These are phyloP conservation scores for Acanthosepion pharaonis DNA, from an alignment of 2,888 invertebrate species.

Conservation along the genomic window DNA sequence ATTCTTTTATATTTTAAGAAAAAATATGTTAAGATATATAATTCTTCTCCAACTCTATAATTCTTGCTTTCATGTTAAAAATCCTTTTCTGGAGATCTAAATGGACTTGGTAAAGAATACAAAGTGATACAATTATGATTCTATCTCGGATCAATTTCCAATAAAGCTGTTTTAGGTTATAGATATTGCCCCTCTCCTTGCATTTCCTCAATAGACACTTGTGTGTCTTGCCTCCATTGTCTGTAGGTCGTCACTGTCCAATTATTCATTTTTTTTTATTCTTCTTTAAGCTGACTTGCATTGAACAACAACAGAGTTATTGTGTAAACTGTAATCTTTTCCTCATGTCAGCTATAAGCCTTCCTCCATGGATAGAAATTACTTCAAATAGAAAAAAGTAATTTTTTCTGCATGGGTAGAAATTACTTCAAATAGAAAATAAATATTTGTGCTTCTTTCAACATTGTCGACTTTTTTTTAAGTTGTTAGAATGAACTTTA, in stretches of 20 bases:
- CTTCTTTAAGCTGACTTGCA: neutral
- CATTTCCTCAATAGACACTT: neutral
- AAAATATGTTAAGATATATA: neutral
- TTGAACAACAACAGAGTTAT: neutral
- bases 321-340: neutral
- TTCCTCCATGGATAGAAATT: neutral
- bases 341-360: neutral
- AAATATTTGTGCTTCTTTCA: neutral
- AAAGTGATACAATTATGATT: neutral
- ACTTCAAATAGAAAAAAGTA: neutral
- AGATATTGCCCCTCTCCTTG: neutral
- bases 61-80: neutral
- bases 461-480: too few species aligned
- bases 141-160: neutral
- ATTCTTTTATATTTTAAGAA: neutral
- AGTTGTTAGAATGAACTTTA: constrained; percentile 52
- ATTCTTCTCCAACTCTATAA: neutral
- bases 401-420: neutral
- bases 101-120: too few species aligned
- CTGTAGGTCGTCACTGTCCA: neutral
- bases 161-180: neutral
- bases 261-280: neutral
- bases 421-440: neutral
- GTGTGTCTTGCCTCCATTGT: neutral
- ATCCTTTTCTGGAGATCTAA: neutral